These are phyloP conservation scores for Lamprotornis superbus DNA, from an alignment of 2,113 vertebrate species.

Conservation along the genomic window DNA sequence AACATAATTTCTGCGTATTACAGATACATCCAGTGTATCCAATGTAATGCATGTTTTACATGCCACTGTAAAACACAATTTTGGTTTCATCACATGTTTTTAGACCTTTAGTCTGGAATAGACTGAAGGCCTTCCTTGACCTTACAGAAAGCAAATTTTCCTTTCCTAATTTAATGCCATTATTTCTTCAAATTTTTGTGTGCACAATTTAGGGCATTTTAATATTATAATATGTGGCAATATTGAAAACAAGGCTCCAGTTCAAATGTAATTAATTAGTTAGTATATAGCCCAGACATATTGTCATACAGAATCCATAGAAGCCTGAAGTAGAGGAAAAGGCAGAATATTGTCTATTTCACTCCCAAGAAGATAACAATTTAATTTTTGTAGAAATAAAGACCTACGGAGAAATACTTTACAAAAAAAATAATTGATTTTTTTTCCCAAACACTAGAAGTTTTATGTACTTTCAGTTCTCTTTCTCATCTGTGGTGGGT, in stretches of 20 bases:
- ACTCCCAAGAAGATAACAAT: not conserved
- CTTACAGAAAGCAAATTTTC: not conserved
- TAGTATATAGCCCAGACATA: not conserved
- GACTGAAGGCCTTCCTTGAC: not conserved
- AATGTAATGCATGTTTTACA: too few species aligned
- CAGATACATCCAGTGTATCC: not conserved
- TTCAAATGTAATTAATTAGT: not conserved
- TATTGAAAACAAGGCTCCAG: not conserved
- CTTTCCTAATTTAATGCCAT: not conserved
- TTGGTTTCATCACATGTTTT: not conserved
- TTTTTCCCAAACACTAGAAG: not conserved
- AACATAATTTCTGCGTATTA: not conserved
- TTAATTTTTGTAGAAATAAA: not conserved
- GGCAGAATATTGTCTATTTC: not conserved
- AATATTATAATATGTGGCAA: not conserved
- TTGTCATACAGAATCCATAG: not conserved
- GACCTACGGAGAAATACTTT: not conserved
- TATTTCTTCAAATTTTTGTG: not conserved
- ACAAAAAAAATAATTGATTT: accelerated
- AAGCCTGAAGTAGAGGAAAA: not conserved
- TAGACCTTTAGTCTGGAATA: not conserved
- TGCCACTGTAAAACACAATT: not conserved
- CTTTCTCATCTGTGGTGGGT: not conserved
- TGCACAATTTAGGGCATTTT: not conserved
- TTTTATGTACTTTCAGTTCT: not conserved